These are phyloP conservation scores for Rhabdomys dilectus DNA, from an alignment of 2,113 vertebrate species.

Conservation along the genomic window DNA sequence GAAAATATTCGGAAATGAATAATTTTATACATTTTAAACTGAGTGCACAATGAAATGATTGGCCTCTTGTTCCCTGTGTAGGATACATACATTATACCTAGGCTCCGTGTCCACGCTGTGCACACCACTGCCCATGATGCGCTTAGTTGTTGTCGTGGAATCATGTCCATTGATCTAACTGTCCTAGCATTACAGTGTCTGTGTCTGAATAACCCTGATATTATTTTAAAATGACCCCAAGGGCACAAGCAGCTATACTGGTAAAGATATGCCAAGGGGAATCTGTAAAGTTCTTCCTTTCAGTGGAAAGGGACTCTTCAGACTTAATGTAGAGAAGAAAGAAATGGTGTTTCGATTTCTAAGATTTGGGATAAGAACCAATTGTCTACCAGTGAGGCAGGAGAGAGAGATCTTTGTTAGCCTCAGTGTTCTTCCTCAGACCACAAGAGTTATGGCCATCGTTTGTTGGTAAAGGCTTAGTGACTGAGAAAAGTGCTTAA, in stretches of 20 bases:
- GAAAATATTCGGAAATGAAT: neutral
- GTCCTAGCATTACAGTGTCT: too few relatives aligned
- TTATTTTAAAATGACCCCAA: neutral
- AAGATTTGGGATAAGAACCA: neutral
- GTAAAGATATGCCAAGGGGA: neutral
- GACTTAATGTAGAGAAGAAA: neutral
- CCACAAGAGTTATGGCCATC: neutral
- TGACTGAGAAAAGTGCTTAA: too few relatives aligned
- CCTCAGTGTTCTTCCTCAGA: neutral
- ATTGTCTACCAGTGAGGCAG: neutral
- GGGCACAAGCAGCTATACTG: too few relatives aligned
- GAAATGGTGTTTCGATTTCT: neutral
- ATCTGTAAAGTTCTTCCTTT: neutral
- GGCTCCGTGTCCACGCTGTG: fast-evolving
- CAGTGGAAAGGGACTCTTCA: neutral
- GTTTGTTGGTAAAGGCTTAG: neutral
- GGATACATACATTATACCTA: neutral
- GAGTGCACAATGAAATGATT: neutral
- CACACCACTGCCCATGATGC: neutral
- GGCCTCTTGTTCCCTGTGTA: neutral
- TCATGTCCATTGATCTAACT: neutral
- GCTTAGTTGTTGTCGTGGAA: fast-evolving
- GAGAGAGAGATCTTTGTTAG: neutral
- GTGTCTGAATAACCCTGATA: neutral
- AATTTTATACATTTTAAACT: neutral